Percentiles rank a stretch among this genome's conserved stretches.
phyloP scores from a whole-genome alignment of 2,888 invertebrate genomes.

The Epinotia brunnichana region DNA sequence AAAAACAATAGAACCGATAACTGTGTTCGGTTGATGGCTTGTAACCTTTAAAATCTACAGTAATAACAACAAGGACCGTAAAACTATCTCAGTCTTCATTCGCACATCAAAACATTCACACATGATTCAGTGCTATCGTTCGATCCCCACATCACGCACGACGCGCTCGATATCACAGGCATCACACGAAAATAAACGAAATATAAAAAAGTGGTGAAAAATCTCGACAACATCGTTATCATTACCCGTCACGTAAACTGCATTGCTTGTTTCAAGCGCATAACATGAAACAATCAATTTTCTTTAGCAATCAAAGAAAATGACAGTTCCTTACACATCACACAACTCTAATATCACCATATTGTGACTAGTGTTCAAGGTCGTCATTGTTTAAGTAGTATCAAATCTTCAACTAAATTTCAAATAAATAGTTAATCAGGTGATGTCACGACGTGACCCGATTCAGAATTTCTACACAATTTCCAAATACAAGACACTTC shows the following conservation, averaged over 20 bases:
- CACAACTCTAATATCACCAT: slow-evolving; percentile 48
- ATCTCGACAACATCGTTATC: slow-evolving; percentile 38
- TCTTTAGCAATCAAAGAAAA: slow-evolving; percentile 45
- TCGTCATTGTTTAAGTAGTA: slow-evolving; percentile 46
- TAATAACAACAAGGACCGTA: slow-evolving; percentile 67
- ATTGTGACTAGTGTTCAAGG: slow-evolving; percentile 50
- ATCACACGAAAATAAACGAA: slow-evolving; percentile 37
- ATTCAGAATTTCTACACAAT: slow-evolving; percentile 15
- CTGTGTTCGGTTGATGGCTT: slow-evolving; percentile 44
- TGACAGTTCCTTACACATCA: slow-evolving; percentile 45
- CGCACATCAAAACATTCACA: slow-evolving; percentile 64
- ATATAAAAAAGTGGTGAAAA: slow-evolving; percentile 40
- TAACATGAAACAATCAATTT: slow-evolving; percentile 40
- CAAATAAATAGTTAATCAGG: slow-evolving; percentile 30
- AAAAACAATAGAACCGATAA: slow-evolving; percentile 46
- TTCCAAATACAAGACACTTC: slow-evolving; percentile 27
- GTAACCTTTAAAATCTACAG: slow-evolving; percentile 47
- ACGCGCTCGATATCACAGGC: slow-evolving; percentile 18
- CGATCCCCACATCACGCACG: slow-evolving; percentile 35
- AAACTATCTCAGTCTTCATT: slow-evolving; percentile 78
- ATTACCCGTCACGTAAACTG: slow-evolving; percentile 32
- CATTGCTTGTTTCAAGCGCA: slow-evolving; percentile 37
- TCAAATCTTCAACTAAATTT: slow-evolving; percentile 31
- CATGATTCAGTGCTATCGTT: slow-evolving; percentile 43
- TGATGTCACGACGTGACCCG: slow-evolving; percentile 10